Base-by-base conservation (phyloP, 2,797 vertebrate genomes). In the Labroides dimidiatus region DNA sequence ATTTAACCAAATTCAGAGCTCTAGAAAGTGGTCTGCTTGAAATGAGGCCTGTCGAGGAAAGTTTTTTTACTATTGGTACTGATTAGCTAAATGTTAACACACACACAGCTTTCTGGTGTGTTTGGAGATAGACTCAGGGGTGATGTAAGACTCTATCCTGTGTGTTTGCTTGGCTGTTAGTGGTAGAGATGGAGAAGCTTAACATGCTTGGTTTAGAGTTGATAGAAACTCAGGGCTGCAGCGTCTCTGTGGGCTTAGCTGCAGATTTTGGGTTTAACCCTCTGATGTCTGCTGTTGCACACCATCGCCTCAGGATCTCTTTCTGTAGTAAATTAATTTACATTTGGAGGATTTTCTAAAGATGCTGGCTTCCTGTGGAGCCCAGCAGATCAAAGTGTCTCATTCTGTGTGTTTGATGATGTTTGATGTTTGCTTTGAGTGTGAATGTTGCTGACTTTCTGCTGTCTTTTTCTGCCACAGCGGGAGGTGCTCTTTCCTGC, bases 311-410 rank as follows among this genome's bases (percentile, higher is more conserved):
- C 87, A 76, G 95, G 96, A 94, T 67, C 93, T 91, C 68, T 93
- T 95, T 95, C 95, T 96, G 94, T 93, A 95, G 93, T 96, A 97
- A 97, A 97, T 97, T 96, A 96, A 98, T 98, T 98, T 97, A 94
- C 93, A 94, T 95, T 97, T 96, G 96, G 96, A 96, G 95, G 96
- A 97, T 97, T 98, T 97, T 95, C 96, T 93, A 96, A 96, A 97
- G 96, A 98, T 97, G 95, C 96, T 91, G 95, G 95, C 95, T 96
- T 98, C 96, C 96, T 96, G 94, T 95, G 94, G 95, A 96, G 95
- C 93, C 72, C 88, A 92, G 69, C 82, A 98, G 97, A 99, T 99
- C 97, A 99, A 99, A 98, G 96, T 92, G 92, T 91, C 91, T 93
- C 94, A 95, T 97, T 98, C 95, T 86, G 95, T 96, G 96, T 92